Evolutionary conservation across 2,797 vertebrate genomes (phyloP).

Genomic region (Aeoliscus strigatus): DNA sequence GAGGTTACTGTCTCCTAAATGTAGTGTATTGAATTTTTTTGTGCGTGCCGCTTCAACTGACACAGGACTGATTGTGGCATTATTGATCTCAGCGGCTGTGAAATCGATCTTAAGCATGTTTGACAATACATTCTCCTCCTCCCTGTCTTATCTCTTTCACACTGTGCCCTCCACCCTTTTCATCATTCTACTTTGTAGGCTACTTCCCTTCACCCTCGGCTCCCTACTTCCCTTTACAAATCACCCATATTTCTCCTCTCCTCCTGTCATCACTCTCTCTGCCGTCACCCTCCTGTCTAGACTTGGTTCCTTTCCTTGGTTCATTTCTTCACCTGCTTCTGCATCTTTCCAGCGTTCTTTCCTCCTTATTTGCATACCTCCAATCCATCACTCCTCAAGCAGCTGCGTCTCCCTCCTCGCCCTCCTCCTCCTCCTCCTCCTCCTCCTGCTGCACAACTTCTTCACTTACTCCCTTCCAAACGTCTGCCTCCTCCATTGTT

Average conservation of each 20-base stretch:
- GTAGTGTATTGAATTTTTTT: conserved; percentile 4
- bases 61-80: conserved; percentile 43
- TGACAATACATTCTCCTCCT: conserved; percentile 49
- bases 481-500: conserved; percentile 4
- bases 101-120: conserved; percentile 49
- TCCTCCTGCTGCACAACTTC: not conserved
- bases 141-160: conserved; percentile 37
- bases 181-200: conserved; percentile 20
- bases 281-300: conserved; percentile 22
- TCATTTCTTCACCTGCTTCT: conserved; percentile 10
- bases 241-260: conserved; percentile 28
- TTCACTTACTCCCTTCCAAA: too few species aligned
- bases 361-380: too few species aligned
- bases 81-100: conserved; percentile 54
- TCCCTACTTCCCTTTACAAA: conserved; percentile 20
- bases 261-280: conserved; percentile 12
- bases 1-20: conserved; percentile 19
- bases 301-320: not conserved
- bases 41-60: conserved; percentile 39
- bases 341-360: too few species aligned
- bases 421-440: not conserved
- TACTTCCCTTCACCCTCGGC: conserved; percentile 31
- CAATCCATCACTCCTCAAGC: too few species aligned
- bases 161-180: conserved; percentile 22
- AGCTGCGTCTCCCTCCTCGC: too few species aligned